Evolutionary conservation across 1,140 invertebrate species (phyloP), one percentile per base, ranked within the genome.

Genomic region (Teleopsis dalmanni): DNA sequence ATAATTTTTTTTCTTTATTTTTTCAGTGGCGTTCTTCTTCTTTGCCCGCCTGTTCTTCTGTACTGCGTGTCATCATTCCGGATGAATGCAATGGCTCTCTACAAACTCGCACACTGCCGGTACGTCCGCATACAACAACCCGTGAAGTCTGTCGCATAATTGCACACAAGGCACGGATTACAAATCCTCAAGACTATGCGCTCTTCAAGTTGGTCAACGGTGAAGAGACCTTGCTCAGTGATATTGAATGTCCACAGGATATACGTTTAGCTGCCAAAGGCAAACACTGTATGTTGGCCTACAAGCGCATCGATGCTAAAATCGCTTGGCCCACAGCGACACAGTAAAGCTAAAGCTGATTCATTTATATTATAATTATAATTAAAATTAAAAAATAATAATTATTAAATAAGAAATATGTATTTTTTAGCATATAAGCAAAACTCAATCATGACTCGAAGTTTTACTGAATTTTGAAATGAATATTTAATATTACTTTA

Each of bases 101-200:
- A 55, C 82, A 90, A 47, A 91, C 89, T 33, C 88, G 91, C 62
- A 92, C 91, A 19, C 75, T 97, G 45, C 92, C 92, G 13, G 87
- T 91, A 45, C 75, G 91, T 57, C 91, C 92, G 1, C 90, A 91
- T 48, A 93, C 94, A 75, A 91, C 88, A 25, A 91, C 89, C 0
- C 80, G 85, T 23, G 92, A 95, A 73, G 83, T 97, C 34, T 93
- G 91, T 72, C 83, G 89, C 37, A 89, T 94, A 56, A 88, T 95
- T 51, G 91, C 91, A 1, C 90, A 94, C 64, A 92, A 94, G 68
- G 85, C 92, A 47, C 78, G 86, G 57, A 91, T 96, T 33, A 95
- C 92, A 10, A 96, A 96, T 75, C 91, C 92, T 22, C 91, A 95
- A 70, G 93, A 96, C 71, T 97, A 95, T 72, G 90, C 88, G 19